Base-by-base conservation (phyloP, 2,113 vertebrate genomes). In the Neogale vison region DNA sequence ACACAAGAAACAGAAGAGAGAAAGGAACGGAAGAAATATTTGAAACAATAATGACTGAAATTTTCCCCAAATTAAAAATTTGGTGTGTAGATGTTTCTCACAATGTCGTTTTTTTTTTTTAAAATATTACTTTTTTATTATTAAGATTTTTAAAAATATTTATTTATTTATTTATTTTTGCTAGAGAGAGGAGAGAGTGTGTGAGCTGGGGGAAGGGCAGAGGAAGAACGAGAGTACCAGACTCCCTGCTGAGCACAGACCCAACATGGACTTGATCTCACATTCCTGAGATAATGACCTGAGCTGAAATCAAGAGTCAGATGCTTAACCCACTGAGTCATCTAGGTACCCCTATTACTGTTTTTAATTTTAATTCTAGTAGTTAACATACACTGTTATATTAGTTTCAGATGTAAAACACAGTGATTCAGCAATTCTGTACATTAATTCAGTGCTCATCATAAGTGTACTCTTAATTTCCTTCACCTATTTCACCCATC, bases 81-180 rank as follows among this genome's bases (percentile, higher is more conserved):
- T 71, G 26, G 4, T 36, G 63, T 52, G 52, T 80, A 71, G 1
- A 72, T 42, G 9, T 42, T 88, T 55, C 72, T 74, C 23, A 82
- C 20, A 92, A 87, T 71, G 17, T 95, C 69, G 26, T 79, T 92
- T 92, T 86, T 79, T 92, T 92, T 86, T 57, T 21, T 63, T 45
- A 63, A 96, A 71, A 29, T 85, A 63, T 18, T 42, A n/a, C 26
- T 74, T 72, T 69, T 72, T 69, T 74, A 13, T 72, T 39, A 74
- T 26, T 74, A 74, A 26, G 3, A 7, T 69, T 74, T 42, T 26
- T 0, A 7, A 45, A n/a, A 0, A 69, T n/a, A n/a, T n/a, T n/a
- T n/a, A n/a, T 69, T n/a, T 69, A n/a, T n/a, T 69, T 55, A 69
- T 69, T 69, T 69, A n/a, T 20, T 69, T n/a, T n/a, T 69, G n/a